Evolutionary conservation across 2,797 vertebrate genomes (phyloP), one percentile per base, ranked within the genome.

Genomic region (Scolopax rusticola): DNA sequence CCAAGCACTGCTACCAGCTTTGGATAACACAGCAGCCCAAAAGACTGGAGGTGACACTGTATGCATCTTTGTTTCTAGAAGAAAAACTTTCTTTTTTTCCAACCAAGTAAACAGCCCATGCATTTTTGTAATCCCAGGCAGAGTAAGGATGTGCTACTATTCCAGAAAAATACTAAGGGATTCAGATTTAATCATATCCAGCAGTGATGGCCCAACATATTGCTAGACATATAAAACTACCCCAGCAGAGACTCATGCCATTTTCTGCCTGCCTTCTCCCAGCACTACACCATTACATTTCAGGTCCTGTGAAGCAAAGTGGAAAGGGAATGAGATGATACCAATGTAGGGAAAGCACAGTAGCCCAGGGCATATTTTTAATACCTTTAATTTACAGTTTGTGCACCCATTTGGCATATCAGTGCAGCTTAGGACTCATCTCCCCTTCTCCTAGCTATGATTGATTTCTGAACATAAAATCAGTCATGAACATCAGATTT

Each of bases 381-480:
- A 90, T 84, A 64, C 24, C 30, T 87, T 90, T 84, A 79, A 90
- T 95, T 91, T 90, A 60, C 83, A 80, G 47, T 77, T 84, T 87
- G 64, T 71, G 48, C 57, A 87, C 45, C 70, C 68, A 76, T 87
- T 91, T 79, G 77, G 89, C 63, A 76, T 73, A 79, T 9, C 32
- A 36, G 65, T 56, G 63, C 59, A 90, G 27, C 70, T 89, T 59
- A 90, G 90, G 73, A 89, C 63, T 77, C 63, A 61, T 83, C 77
- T 74, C 80, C 77, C 33, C 48, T 88, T 90, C 87, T 87, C 95
- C 71, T 40, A 89, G 32, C 27, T 67, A 40, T 74, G 93, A 95
- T 27, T 84, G 64, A 95, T 92, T 95, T 93, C 70, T 61, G 54
- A 93, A 74, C 81, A 90, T 82, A 91, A 96, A 94, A 93, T 90